Conservation (phyloP, 1,140 invertebrate species). For the Cydia splendana region DNA sequence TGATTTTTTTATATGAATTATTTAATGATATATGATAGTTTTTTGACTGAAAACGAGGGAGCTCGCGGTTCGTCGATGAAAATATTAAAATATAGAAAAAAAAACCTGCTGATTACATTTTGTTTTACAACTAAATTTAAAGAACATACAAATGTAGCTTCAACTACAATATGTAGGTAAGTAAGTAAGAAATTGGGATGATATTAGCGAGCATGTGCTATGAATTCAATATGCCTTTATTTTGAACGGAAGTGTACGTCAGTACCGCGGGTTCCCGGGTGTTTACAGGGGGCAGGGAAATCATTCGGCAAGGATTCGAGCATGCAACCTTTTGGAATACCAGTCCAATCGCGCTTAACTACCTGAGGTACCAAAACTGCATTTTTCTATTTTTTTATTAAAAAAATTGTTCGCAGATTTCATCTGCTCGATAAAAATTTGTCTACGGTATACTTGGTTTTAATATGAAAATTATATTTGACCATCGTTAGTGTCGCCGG, state of each 20-base stretch:
- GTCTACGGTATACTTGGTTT: background rate
- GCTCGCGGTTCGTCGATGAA: conserved; percentile 38
- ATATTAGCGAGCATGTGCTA: no score
- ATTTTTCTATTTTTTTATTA: no score
- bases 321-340: no score
- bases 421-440: no score
- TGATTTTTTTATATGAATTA: conserved; percentile 67
- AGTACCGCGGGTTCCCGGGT: conserved; percentile 47
- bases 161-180: no score
- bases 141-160: no score
- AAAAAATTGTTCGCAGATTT: no score
- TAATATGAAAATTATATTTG: background rate
- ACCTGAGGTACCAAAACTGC: no score
- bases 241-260: background rate
- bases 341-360: no score
- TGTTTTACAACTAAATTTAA: background rate
- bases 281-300: conserved; percentile 60
- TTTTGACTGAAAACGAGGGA: conserved; percentile 53
- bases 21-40: conserved; percentile 51
- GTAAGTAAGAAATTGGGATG: no score
- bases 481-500: background rate
- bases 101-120: background rate
- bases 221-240: no score
- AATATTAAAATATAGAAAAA: background rate
- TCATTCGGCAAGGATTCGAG: no score